Evolutionary conservation across 1,140 invertebrate genomes (phyloP), one percentile per base, ranked within the genome.

Genomic region (Harpegnathos saltator): DNA sequence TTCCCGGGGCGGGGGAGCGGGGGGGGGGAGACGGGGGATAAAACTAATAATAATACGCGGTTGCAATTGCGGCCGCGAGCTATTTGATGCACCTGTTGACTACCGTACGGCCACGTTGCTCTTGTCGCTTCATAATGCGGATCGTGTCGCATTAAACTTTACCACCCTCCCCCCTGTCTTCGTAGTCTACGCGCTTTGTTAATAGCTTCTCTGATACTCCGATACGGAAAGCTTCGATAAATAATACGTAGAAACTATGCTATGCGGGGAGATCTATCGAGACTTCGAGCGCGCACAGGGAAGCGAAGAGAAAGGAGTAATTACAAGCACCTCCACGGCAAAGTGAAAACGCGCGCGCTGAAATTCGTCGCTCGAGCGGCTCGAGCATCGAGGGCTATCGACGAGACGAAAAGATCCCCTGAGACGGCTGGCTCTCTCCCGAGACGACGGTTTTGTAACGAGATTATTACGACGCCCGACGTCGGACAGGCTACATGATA

Each of bases 71-170:
- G 54, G 26, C 52, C n/a, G n/a, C 33, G 14, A 17, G 48, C 7
- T 56, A 15, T 66, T 52, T 38, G 1, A 59, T 56, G 24, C 63
- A 80, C 75, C 65, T 71, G 65, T 80, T 80, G 65, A 80, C 75
- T 71, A 17, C 69, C 52, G 19, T 29, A 58, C 26, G 17, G 22
- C 22, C 17, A 33, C 7, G 5, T 56, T 19, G 38, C 22, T 12
- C 22, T n/a, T n/a, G 33, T 29, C 22, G 29, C 26, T n/a, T 58
- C 24, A 59, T 69, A 58, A 78, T 58, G 22, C 7, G 52, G 54
- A 80, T 48, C 24, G 24, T 22, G 17, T 71, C 69, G 26, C n/a
- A 15, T 71, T 29, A 29, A 80, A 78, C 19, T 56, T 78, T 78
- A 63, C 7, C 22, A 22, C 44, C 22, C 44, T 38, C 7, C 17